Percentiles rank a stretch among this genome's conserved stretches.
Evolutionary conservation across 1,140 invertebrate species (phyloP).

Genomic region (Zaprionus ghesquierei): DNA sequence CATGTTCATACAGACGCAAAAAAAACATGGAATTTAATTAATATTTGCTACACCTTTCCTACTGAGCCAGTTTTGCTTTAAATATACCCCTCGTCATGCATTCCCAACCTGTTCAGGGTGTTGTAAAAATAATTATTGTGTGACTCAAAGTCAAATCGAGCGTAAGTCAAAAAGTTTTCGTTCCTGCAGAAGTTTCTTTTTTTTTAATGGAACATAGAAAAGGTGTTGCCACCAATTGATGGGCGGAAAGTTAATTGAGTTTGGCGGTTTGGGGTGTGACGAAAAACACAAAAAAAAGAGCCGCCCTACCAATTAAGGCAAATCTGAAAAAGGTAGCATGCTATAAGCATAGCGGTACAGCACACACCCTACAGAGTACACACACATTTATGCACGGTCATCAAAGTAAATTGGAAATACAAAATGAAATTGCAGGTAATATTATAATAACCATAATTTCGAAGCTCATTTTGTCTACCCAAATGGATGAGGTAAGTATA

Average conservation of each 20-base stretch:
- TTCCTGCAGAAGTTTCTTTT: slow-evolving; percentile 52
- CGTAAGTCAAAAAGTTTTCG: slow-evolving; percentile 42
- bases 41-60: too few relatives aligned
- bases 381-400: neutral
- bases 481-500: too few relatives aligned
- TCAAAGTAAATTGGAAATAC: neutral
- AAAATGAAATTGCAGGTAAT: neutral
- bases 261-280: slow-evolving; percentile 30
- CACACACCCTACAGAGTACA: neutral
- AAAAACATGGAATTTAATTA: too few relatives aligned
- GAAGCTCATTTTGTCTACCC: too few relatives aligned
- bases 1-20: neutral
- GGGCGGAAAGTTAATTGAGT: slow-evolving; percentile 61
- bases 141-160: slow-evolving; percentile 44
- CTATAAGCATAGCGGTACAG: neutral
- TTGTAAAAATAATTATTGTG: neutral
- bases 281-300: neutral
- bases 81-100: neutral
- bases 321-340: neutral
- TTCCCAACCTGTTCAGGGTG: neutral
- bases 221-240: slow-evolving; percentile 71
- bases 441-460: too few relatives aligned
- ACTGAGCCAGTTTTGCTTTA: too few relatives aligned
- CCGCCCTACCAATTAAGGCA: neutral
- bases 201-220: slow-evolving; percentile 60